These are phyloP conservation scores for Pyrocephalus nanus DNA, from an alignment of 2,797 vertebrate genomes.

Conservation along the genomic window DNA sequence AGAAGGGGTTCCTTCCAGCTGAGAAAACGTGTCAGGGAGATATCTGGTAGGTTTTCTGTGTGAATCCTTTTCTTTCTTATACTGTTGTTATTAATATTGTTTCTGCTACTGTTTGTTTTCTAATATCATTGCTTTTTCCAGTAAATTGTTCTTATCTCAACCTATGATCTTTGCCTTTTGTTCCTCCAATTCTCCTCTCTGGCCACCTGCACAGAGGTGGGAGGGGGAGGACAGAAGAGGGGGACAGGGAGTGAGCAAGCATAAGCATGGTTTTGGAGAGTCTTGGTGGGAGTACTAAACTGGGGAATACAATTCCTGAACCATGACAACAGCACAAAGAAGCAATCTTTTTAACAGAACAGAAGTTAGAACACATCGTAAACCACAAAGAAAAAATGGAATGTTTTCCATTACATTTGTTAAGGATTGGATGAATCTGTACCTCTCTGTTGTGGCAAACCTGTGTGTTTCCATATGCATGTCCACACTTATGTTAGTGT, in stretches of 20 bases:
- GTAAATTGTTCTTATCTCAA: background rate
- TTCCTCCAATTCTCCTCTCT: background rate
- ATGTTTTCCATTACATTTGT: background rate
- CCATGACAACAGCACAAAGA: background rate
- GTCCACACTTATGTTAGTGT: background rate
- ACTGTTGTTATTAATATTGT: background rate
- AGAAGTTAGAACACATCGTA: background rate
- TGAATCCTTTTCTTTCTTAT: background rate
- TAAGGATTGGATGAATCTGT: background rate
- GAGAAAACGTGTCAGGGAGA: rapidly evolving
- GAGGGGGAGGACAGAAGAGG: background rate
- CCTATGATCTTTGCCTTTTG: background rate
- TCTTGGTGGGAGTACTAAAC: background rate
- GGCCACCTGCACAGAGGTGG: background rate
- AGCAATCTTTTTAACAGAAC: background rate
- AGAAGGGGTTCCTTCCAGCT: background rate
- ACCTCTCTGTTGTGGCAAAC: background rate
- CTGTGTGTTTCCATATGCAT: background rate
- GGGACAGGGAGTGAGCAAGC: background rate
- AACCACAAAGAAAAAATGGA: background rate
- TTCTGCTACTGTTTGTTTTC: background rate
- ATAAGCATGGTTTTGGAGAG: background rate
- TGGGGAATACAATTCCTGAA: background rate
- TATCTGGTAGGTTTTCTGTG: background rate
- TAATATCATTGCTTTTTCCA: background rate